These are phyloP conservation scores for Sipha maydis DNA, from an alignment of 2,888 invertebrate genomes.

Conservation along the genomic window DNA sequence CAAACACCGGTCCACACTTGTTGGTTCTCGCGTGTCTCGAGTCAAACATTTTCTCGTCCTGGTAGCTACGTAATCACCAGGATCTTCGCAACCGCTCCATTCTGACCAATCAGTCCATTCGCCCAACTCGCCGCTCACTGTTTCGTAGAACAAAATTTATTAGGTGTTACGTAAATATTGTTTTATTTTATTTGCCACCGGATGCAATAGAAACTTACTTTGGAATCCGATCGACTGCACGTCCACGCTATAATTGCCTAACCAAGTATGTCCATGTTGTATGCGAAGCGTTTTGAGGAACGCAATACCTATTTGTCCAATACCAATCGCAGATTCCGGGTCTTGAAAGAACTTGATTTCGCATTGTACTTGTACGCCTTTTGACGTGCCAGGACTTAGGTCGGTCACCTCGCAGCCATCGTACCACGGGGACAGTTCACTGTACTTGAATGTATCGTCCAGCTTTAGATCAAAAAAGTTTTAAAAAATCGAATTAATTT, in stretches of 20 bases:
- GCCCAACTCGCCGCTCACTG: constrained; percentile 65
- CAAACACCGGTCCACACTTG: constrained; percentile 63
- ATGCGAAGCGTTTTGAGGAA: constrained; percentile 67
- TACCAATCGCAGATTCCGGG: constrained; percentile 64
- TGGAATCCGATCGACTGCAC: constrained; percentile 67
- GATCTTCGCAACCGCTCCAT: constrained; percentile 65
- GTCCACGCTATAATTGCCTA: constrained; percentile 67
- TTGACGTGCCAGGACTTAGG: constrained; percentile 63
- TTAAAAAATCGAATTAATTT: background rate
- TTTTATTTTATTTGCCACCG: background rate
- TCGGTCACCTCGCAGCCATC: constrained; percentile 64
- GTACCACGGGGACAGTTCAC: constrained; percentile 65
- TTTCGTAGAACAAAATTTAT: background rate
- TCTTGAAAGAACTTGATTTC: constrained; percentile 57
- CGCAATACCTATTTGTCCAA: constrained; percentile 66
- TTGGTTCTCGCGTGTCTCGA: constrained; percentile 61
- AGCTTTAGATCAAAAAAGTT: constrained; percentile 63
- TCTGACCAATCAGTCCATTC: constrained; percentile 66
- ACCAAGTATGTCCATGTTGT: constrained; percentile 66
- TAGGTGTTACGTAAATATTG: background rate
- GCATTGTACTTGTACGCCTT: constrained; percentile 64
- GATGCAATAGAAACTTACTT: constrained; percentile 61
- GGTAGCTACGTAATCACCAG: constrained; percentile 61
- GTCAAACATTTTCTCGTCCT: constrained; percentile 63
- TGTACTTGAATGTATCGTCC: constrained; percentile 65